phyloP scores from a whole-genome alignment of 92 coral and sea anemone species.

The Palythoa caribaeorum region DNA sequence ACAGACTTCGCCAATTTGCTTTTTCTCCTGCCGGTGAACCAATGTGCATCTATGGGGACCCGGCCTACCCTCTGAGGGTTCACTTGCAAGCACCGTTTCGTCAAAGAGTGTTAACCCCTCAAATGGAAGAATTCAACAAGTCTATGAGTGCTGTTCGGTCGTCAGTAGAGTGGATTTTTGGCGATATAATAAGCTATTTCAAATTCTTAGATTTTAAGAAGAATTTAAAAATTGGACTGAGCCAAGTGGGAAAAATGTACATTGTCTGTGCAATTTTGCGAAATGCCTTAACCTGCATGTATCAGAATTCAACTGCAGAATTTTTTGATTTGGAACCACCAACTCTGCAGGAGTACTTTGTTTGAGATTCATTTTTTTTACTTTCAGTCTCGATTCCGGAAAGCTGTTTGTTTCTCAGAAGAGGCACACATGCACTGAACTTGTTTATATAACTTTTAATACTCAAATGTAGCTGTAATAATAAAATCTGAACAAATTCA shows the following conservation, averaged over 20 bases:
- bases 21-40: background rate
- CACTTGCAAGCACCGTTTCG: background rate
- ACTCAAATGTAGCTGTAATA: background rate
- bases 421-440: background rate
- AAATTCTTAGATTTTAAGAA: background rate
- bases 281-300: background rate
- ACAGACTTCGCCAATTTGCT: background rate
- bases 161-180: too few species aligned
- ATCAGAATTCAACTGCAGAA: background rate
- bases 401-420: background rate
- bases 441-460: background rate
- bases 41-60: slow-evolving; percentile 1
- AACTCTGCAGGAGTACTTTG: background rate
- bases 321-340: slow-evolving; percentile 4
- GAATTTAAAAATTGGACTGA: background rate
- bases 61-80: background rate
- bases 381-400: background rate
- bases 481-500: background rate
- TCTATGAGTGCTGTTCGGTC: background rate
- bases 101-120: background rate
- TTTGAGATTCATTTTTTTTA: background rate
- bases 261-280: background rate
- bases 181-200: too few species aligned
- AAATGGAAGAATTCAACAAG: background rate
- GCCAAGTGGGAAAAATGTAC: background rate